Percentiles rank a stretch among this genome's conserved stretches.
Conservation (phyloP, 2,113 vertebrate genomes). For the Danio rerio region GRCz12tu NC_133180.1:5707001-5707500, state of each 20-base stretch:
- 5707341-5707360: conserved; percentile 8
- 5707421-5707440: too few species aligned
- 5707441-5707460: too few species aligned
- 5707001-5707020: not conserved
- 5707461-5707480: too few species aligned
- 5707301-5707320: conserved; percentile 10
- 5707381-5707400: too few species aligned
- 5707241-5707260: conserved; percentile 34
- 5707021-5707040: conserved; percentile 31
- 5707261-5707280: conserved; percentile 43
- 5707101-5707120: conserved; percentile 18
- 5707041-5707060: conserved; percentile 48
- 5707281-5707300: not conserved
- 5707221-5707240: conserved; percentile 9
- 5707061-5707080: conserved; percentile 16
- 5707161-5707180: not conserved
- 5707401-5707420: too few species aligned
- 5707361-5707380: not conserved
- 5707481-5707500: too few species aligned
- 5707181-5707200: not conserved
- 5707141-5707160: conserved; percentile 29
- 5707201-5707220: conserved; percentile 16
- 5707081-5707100: conserved; percentile 31
- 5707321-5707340: not conserved
- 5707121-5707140: conserved; percentile 13